Evolutionary conservation across 2,797 vertebrate species (phyloP).

Genomic region (Eulemur coronatus): DNA sequence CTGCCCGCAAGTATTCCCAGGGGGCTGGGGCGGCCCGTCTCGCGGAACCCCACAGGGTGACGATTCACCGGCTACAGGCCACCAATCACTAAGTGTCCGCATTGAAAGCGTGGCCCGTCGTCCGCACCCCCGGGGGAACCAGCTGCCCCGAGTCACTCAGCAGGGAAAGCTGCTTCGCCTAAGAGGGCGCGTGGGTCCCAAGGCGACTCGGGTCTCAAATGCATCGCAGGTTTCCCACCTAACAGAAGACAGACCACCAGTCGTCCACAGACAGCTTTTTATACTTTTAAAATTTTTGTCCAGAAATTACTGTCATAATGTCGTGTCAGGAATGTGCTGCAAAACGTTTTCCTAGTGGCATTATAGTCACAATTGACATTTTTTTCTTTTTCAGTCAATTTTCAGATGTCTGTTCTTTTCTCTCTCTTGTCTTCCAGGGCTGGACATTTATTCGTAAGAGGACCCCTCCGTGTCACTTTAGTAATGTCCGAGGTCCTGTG

Average conservation of each 20-base stretch:
- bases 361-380: not conserved
- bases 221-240: not conserved
- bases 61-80: not conserved
- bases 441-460: not conserved
- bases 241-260: not conserved
- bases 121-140: not conserved
- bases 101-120: not conserved
- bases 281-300: not conserved
- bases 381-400: not conserved
- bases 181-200: not conserved
- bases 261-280: not conserved
- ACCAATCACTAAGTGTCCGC: not conserved
- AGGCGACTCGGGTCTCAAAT: not conserved
- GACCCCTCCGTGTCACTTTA: not conserved
- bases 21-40: not conserved
- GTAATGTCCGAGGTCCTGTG: not conserved
- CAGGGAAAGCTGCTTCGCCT: not conserved
- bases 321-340: not conserved
- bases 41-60: not conserved
- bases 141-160: not conserved
- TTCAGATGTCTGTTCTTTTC: constrained; percentile 8
- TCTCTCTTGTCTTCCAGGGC: not conserved
- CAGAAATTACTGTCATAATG: not conserved
- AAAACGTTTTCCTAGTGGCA: not conserved
- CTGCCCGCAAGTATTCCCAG: not conserved